Conservation (phyloP, 2,113 vertebrate genomes). For the Carassius auratus region DNA sequence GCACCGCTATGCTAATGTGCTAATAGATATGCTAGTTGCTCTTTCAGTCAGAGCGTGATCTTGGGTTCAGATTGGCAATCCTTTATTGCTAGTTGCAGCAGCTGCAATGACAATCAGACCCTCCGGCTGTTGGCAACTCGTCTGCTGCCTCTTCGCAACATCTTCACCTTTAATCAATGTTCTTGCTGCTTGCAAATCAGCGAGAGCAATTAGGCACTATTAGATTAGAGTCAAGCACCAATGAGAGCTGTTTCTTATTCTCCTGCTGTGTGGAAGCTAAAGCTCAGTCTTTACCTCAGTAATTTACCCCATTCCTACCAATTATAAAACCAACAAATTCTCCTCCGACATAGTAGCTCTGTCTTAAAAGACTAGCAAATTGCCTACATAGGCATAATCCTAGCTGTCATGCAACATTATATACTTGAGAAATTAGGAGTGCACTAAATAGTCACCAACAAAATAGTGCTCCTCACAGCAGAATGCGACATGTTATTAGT, state of each 20-base stretch:
- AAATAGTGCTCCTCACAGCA: not conserved
- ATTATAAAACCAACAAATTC: constrained; percentile 7
- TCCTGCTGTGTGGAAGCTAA: constrained; percentile 15
- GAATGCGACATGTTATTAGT: not conserved
- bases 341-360: not conserved
- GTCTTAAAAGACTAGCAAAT: not conserved
- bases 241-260: not conserved
- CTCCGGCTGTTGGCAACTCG: not conserved
- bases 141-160: not conserved
- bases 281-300: constrained; percentile 2
- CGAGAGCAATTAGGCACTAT: constrained; percentile 51
- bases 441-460: not conserved
- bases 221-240: constrained; percentile 28
- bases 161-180: constrained; percentile 42
- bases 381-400: not conserved
- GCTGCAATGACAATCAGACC: not conserved
- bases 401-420: not conserved
- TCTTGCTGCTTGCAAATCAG: constrained; percentile 48
- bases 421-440: not conserved
- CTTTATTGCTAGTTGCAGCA: not conserved
- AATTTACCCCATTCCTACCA: constrained; percentile 23
- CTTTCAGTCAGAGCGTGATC: not conserved
- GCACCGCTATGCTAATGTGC: not conserved
- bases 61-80: not conserved
- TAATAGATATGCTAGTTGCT: not conserved